A percentile compares a stretch with the other conserved stretches of the same genome.
Evolutionary conservation across 2,113 vertebrate species (phyloP).

Genomic region (Sceloporus tristichus): DNA sequence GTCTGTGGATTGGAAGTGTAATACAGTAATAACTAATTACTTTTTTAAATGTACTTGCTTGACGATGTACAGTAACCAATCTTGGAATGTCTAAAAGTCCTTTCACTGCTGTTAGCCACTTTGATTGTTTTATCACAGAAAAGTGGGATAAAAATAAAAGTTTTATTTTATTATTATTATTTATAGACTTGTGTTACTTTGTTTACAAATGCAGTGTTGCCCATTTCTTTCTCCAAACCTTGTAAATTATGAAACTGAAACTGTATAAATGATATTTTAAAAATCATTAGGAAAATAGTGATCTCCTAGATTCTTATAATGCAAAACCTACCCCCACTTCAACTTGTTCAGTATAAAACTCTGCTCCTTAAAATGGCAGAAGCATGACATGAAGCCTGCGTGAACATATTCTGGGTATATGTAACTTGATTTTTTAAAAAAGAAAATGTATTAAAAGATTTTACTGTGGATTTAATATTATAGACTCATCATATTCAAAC

Average conservation of each 20-base stretch:
- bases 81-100: no score
- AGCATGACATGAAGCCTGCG: conserved; percentile 50
- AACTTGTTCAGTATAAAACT: conserved; percentile 40
- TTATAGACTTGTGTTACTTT: no score
- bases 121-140: no score
- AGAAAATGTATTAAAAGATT: conserved; percentile 52
- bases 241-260: conserved; percentile 25
- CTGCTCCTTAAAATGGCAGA: conserved; percentile 32
- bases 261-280: neutral
- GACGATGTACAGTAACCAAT: no score
- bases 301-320: conserved; percentile 13
- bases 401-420: conserved; percentile 61
- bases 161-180: no score
- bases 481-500: conserved; percentile 70
- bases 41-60: no score
- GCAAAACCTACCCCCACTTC: neutral
- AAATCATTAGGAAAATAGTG: conserved; percentile 18
- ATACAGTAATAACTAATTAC: neutral
- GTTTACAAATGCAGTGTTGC: neutral
- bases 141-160: no score
- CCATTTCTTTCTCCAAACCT: neutral
- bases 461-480: conserved; percentile 64
- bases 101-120: neutral
- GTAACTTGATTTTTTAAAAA: conserved; percentile 32
- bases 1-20: no score